These are phyloP conservation scores for Pelusios castaneus DNA, from an alignment of 2,113 vertebrate species.

Conservation along the genomic window DNA sequence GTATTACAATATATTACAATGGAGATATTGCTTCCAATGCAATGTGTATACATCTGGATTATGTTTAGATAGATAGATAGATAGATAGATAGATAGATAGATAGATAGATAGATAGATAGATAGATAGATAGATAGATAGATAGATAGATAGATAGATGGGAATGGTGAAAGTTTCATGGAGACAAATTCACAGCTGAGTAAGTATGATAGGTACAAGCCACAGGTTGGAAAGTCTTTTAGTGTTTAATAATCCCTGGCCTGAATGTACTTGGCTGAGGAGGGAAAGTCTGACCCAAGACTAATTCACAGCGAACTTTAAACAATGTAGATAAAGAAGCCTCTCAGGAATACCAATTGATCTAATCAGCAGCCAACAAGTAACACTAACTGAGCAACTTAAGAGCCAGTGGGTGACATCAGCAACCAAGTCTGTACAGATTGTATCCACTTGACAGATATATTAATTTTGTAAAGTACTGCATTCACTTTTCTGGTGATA, in stretches of 20 bases:
- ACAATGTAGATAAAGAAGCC: background rate
- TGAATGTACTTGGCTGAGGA: background rate
- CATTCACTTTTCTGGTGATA: background rate
- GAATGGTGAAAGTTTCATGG: background rate
- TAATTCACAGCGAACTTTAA: background rate
- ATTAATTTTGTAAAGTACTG: background rate
- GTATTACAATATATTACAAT: background rate
- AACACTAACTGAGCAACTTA: background rate
- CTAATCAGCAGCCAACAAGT: background rate
- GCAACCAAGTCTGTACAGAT: background rate
- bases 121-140: background rate
- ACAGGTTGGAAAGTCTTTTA: background rate
- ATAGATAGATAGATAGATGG: background rate
- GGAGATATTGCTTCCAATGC: background rate
- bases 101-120: background rate
- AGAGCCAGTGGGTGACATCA: background rate
- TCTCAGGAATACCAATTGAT: background rate
- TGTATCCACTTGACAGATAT: accelerated
- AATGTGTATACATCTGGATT: background rate
- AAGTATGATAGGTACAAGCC: background rate
- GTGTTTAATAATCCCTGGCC: background rate
- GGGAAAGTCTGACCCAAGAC: background rate
- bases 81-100: background rate
- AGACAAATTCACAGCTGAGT: background rate
- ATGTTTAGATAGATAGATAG: background rate